phyloP scores from a whole-genome alignment of 2,888 invertebrate genomes.

The Dioctria linearis region DNA sequence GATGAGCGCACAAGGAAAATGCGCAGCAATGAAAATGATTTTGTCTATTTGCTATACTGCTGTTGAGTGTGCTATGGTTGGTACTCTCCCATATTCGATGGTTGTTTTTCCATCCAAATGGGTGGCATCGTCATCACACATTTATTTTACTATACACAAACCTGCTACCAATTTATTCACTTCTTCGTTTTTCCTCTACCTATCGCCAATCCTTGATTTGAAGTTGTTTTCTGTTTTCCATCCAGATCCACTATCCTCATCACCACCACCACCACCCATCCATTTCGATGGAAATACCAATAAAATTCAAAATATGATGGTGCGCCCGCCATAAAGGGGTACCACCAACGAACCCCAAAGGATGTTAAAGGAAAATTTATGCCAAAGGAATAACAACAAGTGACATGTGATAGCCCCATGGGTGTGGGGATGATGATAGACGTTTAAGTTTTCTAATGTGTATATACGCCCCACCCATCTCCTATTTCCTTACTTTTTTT shows the following conservation, averaged over 20 bases:
- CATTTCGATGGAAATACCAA: slow-evolving; percentile 15
- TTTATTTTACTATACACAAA: no score
- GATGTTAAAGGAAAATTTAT: slow-evolving; percentile 3
- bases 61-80: no score
- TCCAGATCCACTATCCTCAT: not conserved
- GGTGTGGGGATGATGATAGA: not conserved
- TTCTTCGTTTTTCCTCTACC: not conserved
- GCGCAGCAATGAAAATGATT: slow-evolving; percentile 31
- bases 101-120: not conserved
- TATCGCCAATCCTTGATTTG: not conserved
- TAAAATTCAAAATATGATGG: slow-evolving; percentile 24
- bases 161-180: not conserved
- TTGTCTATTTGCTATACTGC: not conserved
- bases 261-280: not conserved
- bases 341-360: slow-evolving; percentile 9
- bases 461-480: not conserved
- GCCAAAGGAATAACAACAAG: slow-evolving; percentile 42
- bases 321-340: not conserved
- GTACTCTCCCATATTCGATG: not conserved
- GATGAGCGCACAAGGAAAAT: slow-evolving; percentile 19
- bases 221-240: not conserved
- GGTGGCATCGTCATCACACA: not conserved
- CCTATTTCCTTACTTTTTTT: not conserved
- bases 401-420: slow-evolving; percentile 9
- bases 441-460: not conserved